Evolutionary conservation across 2,113 vertebrate species (phyloP).

Genomic region (Oreochromis aureus): DNA sequence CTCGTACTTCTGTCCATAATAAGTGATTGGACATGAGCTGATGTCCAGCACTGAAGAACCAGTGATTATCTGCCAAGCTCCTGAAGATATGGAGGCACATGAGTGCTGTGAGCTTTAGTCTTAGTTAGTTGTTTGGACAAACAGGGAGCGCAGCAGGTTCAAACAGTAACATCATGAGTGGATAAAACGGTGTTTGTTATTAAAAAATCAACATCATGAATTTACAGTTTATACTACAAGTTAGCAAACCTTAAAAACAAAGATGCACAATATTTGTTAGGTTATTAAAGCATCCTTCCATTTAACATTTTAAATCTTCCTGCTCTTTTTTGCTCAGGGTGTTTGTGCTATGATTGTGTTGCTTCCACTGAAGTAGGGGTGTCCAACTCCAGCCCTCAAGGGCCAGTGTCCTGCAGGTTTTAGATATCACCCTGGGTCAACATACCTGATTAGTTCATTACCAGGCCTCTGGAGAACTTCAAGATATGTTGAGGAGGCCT

Average conservation of each 20-base stretch:
- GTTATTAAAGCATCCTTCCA: not conserved
- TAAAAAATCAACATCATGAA: not conserved
- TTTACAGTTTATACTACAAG: not conserved
- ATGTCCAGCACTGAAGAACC: not conserved
- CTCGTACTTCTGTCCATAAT: not conserved
- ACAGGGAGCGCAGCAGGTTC: not conserved
- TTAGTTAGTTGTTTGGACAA: not conserved
- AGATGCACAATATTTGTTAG: not conserved
- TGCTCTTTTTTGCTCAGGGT: not conserved
- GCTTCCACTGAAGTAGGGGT: not conserved
- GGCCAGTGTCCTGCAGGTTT: rapidly evolving
- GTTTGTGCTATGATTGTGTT: not conserved
- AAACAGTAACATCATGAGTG: not conserved
- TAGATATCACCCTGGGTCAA: not conserved
- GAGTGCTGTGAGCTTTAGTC: not conserved
- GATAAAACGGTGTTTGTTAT: not conserved
- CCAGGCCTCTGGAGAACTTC: not conserved
- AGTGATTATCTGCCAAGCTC: not conserved
- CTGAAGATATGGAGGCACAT: not conserved
- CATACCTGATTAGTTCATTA: not conserved
- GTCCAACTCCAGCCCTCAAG: not conserved
- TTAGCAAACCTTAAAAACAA: not conserved
- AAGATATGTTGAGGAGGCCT: not conserved
- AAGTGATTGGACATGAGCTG: not conserved
- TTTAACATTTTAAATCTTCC: not conserved